A percentile compares a stretch with the other conserved stretches of the same genome.
Evolutionary conservation across 2,113 vertebrate genomes (phyloP).

Genomic region (Pluvianellus socialis): DNA sequence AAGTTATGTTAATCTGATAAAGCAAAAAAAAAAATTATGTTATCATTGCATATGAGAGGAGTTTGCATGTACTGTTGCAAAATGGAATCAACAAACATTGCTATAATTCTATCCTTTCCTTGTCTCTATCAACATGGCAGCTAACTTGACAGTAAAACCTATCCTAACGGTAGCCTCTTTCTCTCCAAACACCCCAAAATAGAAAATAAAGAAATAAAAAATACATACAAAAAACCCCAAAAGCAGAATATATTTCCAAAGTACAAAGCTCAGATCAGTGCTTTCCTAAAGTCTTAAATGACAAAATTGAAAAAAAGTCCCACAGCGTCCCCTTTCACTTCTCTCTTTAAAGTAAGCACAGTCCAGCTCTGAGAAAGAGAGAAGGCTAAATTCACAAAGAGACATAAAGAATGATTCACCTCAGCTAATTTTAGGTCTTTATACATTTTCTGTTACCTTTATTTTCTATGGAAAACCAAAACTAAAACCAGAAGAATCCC

Average conservation of each 20-base stretch:
- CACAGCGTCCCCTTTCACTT: accelerated
- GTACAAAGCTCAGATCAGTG: neutral
- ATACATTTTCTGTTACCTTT: neutral
- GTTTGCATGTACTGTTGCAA: neutral
- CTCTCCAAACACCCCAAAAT: accelerated
- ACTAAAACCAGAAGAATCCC: accelerated
- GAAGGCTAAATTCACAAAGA: neutral
- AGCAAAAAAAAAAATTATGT: neutral
- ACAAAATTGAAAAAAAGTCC: neutral
- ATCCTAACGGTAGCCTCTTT: neutral
- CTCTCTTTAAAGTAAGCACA: neutral
- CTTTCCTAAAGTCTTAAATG: neutral
- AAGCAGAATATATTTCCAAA: neutral
- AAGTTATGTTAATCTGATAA: neutral
- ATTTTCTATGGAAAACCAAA: neutral
- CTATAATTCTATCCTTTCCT: neutral
- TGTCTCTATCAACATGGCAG: neutral
- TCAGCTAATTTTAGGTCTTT: neutral
- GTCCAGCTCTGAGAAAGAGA: neutral
- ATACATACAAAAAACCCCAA: neutral
- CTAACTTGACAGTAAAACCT: neutral
- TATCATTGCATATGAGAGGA: neutral
- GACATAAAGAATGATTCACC: neutral
- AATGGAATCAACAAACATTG: neutral
- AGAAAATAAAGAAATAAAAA: neutral